Evolutionary conservation across 2,888 invertebrate species (phyloP), one percentile per base, ranked within the genome.

Genomic region (Oithona nana): DNA sequence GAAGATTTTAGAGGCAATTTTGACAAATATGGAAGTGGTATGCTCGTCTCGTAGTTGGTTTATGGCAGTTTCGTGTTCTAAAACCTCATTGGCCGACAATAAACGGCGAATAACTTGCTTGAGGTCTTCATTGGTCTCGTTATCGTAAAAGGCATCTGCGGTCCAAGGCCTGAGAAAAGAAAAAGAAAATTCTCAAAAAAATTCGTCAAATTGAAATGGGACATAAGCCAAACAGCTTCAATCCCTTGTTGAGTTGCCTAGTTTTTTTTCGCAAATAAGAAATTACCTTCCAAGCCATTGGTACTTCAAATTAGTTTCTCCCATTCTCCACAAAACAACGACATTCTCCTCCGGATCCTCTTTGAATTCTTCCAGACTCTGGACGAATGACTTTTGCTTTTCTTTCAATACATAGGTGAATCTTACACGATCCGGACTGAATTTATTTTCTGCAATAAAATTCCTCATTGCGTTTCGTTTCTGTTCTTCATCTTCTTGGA

Each of bases 321-420:
- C 90, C 50, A 85, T 80, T 1, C 93, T 80, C 92, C 93, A 94
- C 66, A 93, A 80, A 55, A 93, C 83, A 1, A 89, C 57, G n/a
- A 54, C 16, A 39, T 48, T 28, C n/a, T 28, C 16, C 39, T 20
- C 24, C n/a, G n/a, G 28, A 24, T 4, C 6, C 39, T 28, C 50
- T 11, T 6, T 24, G 4, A 20, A 11, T 20, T 28, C 39, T 6
- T 50, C 68, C 62, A 68, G 68, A 63, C 73, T 74, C 65, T 71
- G 71, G 22, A 81, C 81, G 50, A 88, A 75, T 28, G 85, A 81
- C 66, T 82, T 81, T 75, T 94, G 92, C 66, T 80, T 78, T 71
- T 88, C 88, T 72, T 75, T 72, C 66, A 85, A 92, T 65, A 94
- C 81, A 71, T 94, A 94, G 1, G 88, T 85, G 74, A 90, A 93